Percentiles rank a stretch among this genome's conserved stretches.
phyloP scores from a whole-genome alignment of 2,888 invertebrate genomes.

The Pristionchus exspectatus region DNA sequence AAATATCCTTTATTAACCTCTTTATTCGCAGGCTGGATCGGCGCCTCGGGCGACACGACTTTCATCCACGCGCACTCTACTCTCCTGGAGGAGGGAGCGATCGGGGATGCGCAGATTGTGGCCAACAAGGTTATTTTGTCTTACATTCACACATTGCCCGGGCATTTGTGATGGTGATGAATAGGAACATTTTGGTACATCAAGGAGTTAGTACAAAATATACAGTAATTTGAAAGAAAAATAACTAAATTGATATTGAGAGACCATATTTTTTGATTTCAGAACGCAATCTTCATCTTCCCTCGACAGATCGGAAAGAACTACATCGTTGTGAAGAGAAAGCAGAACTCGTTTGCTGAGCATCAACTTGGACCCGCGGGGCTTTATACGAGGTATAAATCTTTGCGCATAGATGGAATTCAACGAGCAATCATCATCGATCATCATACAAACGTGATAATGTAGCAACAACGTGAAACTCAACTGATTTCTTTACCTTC shows the following conservation, averaged over 20 bases:
- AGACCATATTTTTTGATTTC: not conserved
- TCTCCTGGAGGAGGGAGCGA: slow-evolving; percentile 68
- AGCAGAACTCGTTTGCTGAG: slow-evolving; percentile 64
- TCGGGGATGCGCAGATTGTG: slow-evolving; percentile 70
- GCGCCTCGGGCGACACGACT: slow-evolving; percentile 96
- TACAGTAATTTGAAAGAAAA: too few species aligned
- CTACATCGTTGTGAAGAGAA: slow-evolving; percentile 68
- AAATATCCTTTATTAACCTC: too few species aligned
- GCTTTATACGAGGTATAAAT: slow-evolving; percentile 61
- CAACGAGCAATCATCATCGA: too few species aligned
- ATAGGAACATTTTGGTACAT: too few species aligned
- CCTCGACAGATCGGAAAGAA: slow-evolving; percentile 70
- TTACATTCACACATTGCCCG: too few species aligned
- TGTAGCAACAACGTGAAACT: too few species aligned
- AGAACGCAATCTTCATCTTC: slow-evolving; percentile 68
- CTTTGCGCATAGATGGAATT: too few species aligned
- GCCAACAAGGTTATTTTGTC: slow-evolving; percentile 63
- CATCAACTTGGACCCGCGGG: slow-evolving; percentile 65
- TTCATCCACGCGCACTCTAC: slow-evolving; percentile 82
- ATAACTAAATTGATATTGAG: too few species aligned
- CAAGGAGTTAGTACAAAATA: too few species aligned
- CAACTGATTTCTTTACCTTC: too few species aligned
- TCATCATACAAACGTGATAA: too few species aligned
- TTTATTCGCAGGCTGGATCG: slow-evolving; percentile 89
- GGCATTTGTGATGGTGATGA: too few species aligned